Conservation (phyloP, 2,797 vertebrate genomes). For the Adelosebastes latens region DNA sequence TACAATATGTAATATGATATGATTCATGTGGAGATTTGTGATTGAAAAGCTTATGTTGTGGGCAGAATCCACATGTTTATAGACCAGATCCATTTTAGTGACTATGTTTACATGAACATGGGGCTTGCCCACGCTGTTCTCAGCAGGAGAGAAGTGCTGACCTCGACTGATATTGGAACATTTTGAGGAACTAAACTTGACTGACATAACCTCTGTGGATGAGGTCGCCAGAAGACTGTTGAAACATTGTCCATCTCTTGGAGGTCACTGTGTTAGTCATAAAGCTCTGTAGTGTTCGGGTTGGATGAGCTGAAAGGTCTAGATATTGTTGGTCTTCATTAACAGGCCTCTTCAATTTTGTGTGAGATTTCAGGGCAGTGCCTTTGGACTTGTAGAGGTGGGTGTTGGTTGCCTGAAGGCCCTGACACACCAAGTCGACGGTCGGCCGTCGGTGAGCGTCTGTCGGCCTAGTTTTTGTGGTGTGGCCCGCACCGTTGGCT, state of each 20-base stretch:
- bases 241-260: neutral
- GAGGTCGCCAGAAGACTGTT: neutral
- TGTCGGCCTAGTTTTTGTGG: too few species aligned
- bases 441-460: too few species aligned
- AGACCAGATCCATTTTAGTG: neutral
- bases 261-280: neutral
- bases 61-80: neutral
- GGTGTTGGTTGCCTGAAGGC: neutral
- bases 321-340: neutral
- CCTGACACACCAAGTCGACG: too few species aligned
- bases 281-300: neutral
- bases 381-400: neutral
- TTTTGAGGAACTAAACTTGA: neutral
- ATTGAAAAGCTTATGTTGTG: constrained; percentile 7
- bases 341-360: neutral
- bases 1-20: neutral
- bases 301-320: neutral
- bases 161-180: neutral
- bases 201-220: neutral
- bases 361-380: neutral
- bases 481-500: too few species aligned
- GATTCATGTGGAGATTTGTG: neutral
- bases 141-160: constrained; percentile 10
- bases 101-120: neutral
- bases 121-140: constrained; percentile 1